A percentile compares a stretch with the other conserved stretches of the same genome.
Evolutionary conservation across 1,140 invertebrate species (phyloP).

Genomic region (Dendroctonus valens): DNA sequence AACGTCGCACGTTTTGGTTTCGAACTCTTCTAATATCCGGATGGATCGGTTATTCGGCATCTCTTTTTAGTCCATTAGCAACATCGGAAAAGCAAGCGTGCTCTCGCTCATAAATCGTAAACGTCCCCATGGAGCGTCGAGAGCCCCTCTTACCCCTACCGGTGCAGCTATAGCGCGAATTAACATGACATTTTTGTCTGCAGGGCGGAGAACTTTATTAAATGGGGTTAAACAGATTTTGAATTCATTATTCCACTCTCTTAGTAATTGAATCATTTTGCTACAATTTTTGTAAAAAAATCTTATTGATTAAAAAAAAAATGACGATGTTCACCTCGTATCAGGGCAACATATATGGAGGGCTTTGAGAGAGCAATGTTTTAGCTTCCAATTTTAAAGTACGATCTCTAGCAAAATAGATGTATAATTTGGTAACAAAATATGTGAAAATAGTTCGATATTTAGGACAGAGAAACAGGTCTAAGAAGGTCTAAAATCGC

Average conservation of each 20-base stretch:
- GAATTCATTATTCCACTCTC: background rate
- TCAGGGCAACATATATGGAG: too few species aligned
- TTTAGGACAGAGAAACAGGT: too few species aligned
- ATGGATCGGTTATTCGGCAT: constrained; percentile 41
- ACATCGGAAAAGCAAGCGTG: constrained; percentile 22
- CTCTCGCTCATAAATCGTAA: constrained; percentile 46
- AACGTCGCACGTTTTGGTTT: constrained; percentile 32
- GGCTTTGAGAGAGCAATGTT: too few species aligned
- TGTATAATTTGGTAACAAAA: too few species aligned
- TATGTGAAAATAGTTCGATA: too few species aligned
- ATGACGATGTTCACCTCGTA: too few species aligned
- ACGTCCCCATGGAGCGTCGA: constrained; percentile 38
- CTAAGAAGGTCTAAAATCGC: too few species aligned
- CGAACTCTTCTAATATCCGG: constrained; percentile 50
- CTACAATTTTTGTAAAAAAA: too few species aligned
- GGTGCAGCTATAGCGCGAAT: constrained; percentile 27
- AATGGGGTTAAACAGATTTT: constrained; percentile 9
- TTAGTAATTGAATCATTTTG: constrained; percentile 3
- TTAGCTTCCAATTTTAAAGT: too few species aligned
- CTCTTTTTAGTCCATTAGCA: constrained; percentile 40
- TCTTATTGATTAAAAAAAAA: too few species aligned
- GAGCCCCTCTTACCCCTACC: constrained; percentile 1
- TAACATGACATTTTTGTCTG: constrained; percentile 31
- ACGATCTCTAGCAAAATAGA: too few species aligned
- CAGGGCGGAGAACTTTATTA: constrained; percentile 21